Conservation (phyloP, 2,888 invertebrate species). For the Chironomus tentans region DNA sequence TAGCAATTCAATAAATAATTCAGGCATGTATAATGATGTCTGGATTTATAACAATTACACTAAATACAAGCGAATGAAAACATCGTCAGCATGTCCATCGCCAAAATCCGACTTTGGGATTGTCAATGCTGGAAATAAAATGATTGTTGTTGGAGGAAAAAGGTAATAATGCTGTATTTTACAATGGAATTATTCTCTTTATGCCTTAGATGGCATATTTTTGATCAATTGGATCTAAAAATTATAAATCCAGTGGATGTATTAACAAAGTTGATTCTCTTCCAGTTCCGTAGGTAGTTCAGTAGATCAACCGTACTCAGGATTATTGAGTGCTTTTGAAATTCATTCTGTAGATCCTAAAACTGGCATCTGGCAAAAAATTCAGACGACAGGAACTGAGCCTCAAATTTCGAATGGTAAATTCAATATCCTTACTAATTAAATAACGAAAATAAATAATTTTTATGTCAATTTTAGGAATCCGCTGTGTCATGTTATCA, state of each 20-base stretch:
- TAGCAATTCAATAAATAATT: not conserved
- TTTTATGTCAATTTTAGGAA: not conserved
- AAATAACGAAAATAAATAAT: too few relatives aligned
- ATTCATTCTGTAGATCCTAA: not conserved
- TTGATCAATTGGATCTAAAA: too few relatives aligned
- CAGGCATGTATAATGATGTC: slow-evolving; percentile 13
- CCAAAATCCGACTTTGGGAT: slow-evolving; percentile 5
- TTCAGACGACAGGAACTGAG: slow-evolving; percentile 3
- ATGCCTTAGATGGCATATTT: too few relatives aligned
- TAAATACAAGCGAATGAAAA: not conserved
- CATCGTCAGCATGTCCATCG: not conserved
- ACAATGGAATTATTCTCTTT: too few relatives aligned
- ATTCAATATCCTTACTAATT: too few relatives aligned
- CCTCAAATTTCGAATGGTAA: not conserved
- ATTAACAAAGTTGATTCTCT: too few relatives aligned
- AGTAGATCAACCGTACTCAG: slow-evolving; percentile 1
- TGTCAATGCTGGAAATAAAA: not conserved
- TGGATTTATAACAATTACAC: not conserved
- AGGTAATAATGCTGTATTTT: too few relatives aligned
- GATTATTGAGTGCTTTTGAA: not conserved
- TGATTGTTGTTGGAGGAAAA: slow-evolving; percentile 1
- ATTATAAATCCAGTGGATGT: too few relatives aligned
- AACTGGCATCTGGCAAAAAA: slow-evolving; percentile 2
- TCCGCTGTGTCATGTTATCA: slow-evolving; percentile 11
- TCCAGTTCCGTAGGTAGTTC: not conserved